Evolutionary conservation across 1,140 invertebrate species (phyloP), one percentile per base, ranked within the genome.

Genomic region (Eupristina koningsbergeri): DNA sequence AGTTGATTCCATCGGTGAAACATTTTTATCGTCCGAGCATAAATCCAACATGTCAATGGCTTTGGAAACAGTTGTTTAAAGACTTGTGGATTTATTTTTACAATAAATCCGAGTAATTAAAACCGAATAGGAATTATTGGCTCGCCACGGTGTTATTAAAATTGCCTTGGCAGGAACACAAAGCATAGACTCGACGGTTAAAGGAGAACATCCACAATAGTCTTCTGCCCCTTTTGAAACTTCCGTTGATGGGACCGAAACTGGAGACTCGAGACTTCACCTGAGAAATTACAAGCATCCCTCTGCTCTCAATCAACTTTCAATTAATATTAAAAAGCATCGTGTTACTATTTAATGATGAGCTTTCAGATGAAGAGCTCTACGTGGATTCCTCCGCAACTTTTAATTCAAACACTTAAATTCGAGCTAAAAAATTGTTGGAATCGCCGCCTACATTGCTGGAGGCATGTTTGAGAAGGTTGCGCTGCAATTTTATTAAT

Each of bases 401-500:
- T 58, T 26, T 58, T 58, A 26, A 34, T 64, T 64, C 61, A 64
- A 31, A 64, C 61, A 22, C 53, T 58, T 58, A 58, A 64, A 36
- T 67, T 67, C 64, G 36, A 26, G 39, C 36, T 71, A n/a, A 41
- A 71, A 71, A 71, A 71, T 41, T 17, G 11, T 22, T 31, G 64
- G 36, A 67, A 67, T 36, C 64, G 64, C 63, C 64, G 64, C 67
- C 67, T 31, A n/a, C 36, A 41, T n/a, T n/a, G 34, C 36, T 31
- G 34, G 8, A 19, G 31, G 64, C 31, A n/a, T n/a, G 31, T 64
- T 64, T 34, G 34, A 64, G 31, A 64, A 64, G 9, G 63, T 31
- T 53, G 13, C 17, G 34, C 3, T 71, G 36, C 26, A 71, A 71
- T 71, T 71, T 71, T 71, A 71, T 71, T 41, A 71, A 69, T 41